These are phyloP conservation scores for Pachyrhynchus sulphureomaculatus DNA, from an alignment of 1,140 invertebrate species.

Conservation along the genomic window DNA sequence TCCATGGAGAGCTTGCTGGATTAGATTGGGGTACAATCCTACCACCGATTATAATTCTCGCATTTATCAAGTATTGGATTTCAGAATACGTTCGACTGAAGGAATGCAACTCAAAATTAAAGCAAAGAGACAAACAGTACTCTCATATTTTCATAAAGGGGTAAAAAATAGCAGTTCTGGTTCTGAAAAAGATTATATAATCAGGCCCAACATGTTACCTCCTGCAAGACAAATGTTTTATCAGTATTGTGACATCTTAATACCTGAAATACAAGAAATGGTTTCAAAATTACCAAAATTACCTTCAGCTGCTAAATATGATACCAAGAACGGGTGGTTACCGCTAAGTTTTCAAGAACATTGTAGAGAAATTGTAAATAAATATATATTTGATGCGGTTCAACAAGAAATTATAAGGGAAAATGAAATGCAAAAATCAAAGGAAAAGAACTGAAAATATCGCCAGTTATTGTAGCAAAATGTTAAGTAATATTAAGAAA, in stretches of 20 bases:
- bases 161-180: neutral
- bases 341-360: slow-evolving; percentile 66
- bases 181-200: slow-evolving; percentile 56
- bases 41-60: slow-evolving; percentile 73
- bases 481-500: slow-evolving; percentile 39
- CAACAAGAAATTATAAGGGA: slow-evolving; percentile 52
- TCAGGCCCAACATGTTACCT: slow-evolving; percentile 69
- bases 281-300: slow-evolving; percentile 67
- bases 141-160: slow-evolving; percentile 48
- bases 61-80: slow-evolving; percentile 86
- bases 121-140: slow-evolving; percentile 59
- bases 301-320: slow-evolving; percentile 62
- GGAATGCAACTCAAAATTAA: slow-evolving; percentile 58
- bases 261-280: slow-evolving; percentile 82
- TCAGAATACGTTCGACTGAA: slow-evolving; percentile 69
- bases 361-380: slow-evolving; percentile 67
- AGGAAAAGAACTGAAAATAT: slow-evolving; percentile 11
- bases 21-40: slow-evolving; percentile 84
- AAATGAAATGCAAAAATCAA: slow-evolving; percentile 6
- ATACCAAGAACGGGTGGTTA: slow-evolving; percentile 75
- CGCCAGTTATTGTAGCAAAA: slow-evolving; percentile 32
- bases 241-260: slow-evolving; percentile 76
- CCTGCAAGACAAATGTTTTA: slow-evolving; percentile 80
- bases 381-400: slow-evolving; percentile 59
- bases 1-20: slow-evolving; percentile 86